Evolutionary conservation across 37 sponge, comb jelly and placozoan genomes (phyloP).

Genomic region (Haliclona indistincta): DNA sequence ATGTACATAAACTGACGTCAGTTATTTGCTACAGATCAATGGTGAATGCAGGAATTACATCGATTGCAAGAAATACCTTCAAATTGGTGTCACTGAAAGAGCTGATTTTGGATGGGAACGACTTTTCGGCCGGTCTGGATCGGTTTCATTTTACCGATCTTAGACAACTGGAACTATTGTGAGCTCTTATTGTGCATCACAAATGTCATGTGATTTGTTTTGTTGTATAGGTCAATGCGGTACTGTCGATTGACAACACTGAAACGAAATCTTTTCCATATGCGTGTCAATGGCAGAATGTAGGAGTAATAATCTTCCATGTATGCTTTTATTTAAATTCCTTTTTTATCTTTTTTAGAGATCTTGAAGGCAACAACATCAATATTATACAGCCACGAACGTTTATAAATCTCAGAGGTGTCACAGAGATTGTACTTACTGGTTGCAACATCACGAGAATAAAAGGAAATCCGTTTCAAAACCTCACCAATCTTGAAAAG

Average conservation of each 20-base stretch:
- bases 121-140: no score
- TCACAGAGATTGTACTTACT: not conserved
- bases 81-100: no score
- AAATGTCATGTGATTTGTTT: not conserved
- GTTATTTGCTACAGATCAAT: no score
- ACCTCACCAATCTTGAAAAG: not conserved
- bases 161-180: not conserved
- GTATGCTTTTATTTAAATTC: not conserved
- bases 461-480: slow-evolving; percentile 1
- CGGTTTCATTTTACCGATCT: no score
- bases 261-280: not conserved
- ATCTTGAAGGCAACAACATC: not conserved
- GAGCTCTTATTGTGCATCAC: not conserved
- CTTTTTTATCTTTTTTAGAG: not conserved
- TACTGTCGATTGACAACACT: not conserved
- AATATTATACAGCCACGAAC: not conserved
- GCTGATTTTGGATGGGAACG: no score
- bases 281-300: not conserved
- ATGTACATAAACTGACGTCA: no score
- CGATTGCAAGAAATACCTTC: no score
- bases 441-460: slow-evolving; percentile 3
- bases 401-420: not conserved
- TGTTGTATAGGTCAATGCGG: slow-evolving; percentile 1
- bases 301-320: not conserved
- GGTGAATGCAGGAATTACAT: no score